Percentiles rank a stretch among this genome's conserved stretches.
Conservation (phyloP, 2,113 vertebrate species). For the Pipa parva region DNA sequence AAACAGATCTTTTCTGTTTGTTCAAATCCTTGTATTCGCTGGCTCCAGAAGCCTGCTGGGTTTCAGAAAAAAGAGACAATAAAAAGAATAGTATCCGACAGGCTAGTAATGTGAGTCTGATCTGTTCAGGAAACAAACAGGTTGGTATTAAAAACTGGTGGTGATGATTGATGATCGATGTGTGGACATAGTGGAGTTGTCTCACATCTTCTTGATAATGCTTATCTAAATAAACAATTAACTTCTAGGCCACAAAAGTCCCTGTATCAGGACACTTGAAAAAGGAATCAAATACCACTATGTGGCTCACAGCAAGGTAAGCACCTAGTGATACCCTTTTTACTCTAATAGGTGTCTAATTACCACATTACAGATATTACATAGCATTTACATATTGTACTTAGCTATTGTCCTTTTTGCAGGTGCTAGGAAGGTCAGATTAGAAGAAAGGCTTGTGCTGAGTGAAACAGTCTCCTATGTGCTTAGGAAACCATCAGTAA, state of each 20-base stretch:
- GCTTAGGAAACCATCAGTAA: too few species aligned
- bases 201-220: neutral
- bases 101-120: slow-evolving; percentile 2
- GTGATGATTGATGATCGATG: neutral
- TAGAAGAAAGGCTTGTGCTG: too few species aligned
- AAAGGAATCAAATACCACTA: neutral
- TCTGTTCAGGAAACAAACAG: neutral
- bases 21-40: slow-evolving; percentile 38
- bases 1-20: slow-evolving; percentile 42
- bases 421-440: too few species aligned
- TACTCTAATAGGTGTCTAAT: too few species aligned
- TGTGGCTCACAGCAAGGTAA: too few species aligned
- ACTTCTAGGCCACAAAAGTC: slow-evolving; percentile 11
- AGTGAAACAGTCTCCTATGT: too few species aligned
- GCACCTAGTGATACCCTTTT: too few species aligned
- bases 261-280: neutral
- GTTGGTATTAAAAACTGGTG: neutral
- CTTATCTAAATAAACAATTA: neutral
- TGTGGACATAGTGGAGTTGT: neutral
- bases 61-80: slow-evolving; percentile 20
- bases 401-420: too few species aligned
- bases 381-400: too few species aligned
- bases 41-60: slow-evolving; percentile 26
- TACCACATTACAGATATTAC: too few species aligned
- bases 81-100: slow-evolving; percentile 25